Evolutionary conservation across 2,113 vertebrate species (phyloP), one percentile per base, ranked within the genome.

Genomic region (Mandrillus leucophaeus): DNA sequence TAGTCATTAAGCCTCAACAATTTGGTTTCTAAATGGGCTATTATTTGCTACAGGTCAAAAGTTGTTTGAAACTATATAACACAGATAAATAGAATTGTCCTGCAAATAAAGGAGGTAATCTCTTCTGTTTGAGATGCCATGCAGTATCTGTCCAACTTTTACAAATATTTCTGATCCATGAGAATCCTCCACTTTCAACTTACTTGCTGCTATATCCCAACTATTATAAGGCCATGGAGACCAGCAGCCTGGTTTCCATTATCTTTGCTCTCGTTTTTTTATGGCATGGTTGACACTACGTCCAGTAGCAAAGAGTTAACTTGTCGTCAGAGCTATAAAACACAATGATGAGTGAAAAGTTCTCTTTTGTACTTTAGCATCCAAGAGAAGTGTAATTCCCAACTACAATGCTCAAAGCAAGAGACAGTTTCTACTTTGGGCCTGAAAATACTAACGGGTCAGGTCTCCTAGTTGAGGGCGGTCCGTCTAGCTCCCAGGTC

Each of bases 261-360:
- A n/a, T n/a, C 76, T 92, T 30, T 48, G 35, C 32, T n/a, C 23
- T 57, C 27, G 82, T n/a, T n/a, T 80, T 13, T 83, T 59, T 23
- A 43, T 55, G 66, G 50, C 13, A 1, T 1, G 2, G 18, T 59
- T 61, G 55, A 82, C 35, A 35, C n/a, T 50, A 12, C 11, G 14
- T 64, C 93, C 55, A 75, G 48, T 72, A 75, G 50, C 66, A 43
- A 88, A 61, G 75, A 91, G 80, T 93, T 59, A 72, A 61, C 61
- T 98, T 97, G 70, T 93, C 82, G 84, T 86, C 82, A 90, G 73
- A 97, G 43, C 87, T 79, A 2, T 95, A 43, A 93, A 68, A 40
- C 81, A 73, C 55, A 25, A 30, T 61, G 50, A 52, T 68, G 8
- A n/a, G 88, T 92, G 48, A 97, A 93, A 43, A 78, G 35, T 90